Percentiles rank a stretch among this genome's conserved stretches.
Evolutionary conservation across 1,140 invertebrate species (phyloP).

Genomic region (Pachypeltis micranthus): DNA sequence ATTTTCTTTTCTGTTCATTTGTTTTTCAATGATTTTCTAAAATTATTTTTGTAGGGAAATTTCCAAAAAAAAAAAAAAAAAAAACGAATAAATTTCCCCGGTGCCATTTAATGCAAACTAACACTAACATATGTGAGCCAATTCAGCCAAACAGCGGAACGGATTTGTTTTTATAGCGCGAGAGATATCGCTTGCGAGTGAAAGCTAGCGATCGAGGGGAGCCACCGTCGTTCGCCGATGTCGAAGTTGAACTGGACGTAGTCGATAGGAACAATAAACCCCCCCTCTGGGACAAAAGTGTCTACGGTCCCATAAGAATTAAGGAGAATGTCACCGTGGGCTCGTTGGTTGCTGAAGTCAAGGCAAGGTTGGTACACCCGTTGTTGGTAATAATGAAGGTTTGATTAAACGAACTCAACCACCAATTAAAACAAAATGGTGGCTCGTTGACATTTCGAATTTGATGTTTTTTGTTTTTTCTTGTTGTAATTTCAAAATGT

Average conservation of each 20-base stretch:
- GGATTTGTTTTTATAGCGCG: slow-evolving; percentile 51
- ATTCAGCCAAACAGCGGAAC: slow-evolving; percentile 33
- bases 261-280: slow-evolving; percentile 96
- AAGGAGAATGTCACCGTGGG: slow-evolving; percentile 96
- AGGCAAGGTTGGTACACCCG: slow-evolving; percentile 86
- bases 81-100: no score
- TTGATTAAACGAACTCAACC: no score
- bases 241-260: slow-evolving; percentile 92
- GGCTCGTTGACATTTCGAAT: no score
- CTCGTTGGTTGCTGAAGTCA: slow-evolving; percentile 89
- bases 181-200: slow-evolving; percentile 86
- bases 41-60: no score
- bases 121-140: no score
- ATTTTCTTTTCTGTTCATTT: no score
- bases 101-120: background rate
- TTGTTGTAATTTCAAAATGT: no score
- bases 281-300: slow-evolving; percentile 82
- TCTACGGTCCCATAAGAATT: slow-evolving; percentile 91
- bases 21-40: no score
- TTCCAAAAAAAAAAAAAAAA: no score
- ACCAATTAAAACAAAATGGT: no score
- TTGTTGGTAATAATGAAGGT: background rate
- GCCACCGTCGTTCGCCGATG: slow-evolving; percentile 77
- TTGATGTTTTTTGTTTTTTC: no score
- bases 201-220: slow-evolving; percentile 82